Evolutionary conservation across 2,113 vertebrate species (phyloP).

Genomic region (Xenotilapia flavipinnis): DNA sequence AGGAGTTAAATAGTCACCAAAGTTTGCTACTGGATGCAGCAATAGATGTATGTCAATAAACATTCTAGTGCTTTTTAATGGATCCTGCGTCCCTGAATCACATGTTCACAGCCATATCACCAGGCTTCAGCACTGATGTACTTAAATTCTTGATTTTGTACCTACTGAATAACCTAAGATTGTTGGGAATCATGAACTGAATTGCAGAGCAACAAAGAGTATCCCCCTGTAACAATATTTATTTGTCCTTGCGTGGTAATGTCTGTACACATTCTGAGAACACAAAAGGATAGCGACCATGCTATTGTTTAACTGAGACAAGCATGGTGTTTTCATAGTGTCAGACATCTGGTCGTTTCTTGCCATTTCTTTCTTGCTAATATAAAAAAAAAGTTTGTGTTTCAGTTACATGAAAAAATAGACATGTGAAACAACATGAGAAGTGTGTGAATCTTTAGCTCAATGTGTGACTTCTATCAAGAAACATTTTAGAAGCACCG

Average conservation of each 20-base stretch:
- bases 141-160: background rate
- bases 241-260: background rate
- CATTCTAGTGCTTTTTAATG: background rate
- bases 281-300: background rate
- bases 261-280: background rate
- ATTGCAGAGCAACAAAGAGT: background rate
- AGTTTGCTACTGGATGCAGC: background rate
- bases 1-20: background rate
- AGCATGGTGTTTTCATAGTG: background rate
- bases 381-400: background rate
- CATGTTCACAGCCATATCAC: background rate
- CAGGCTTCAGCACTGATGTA: background rate
- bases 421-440: background rate
- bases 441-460: fast-evolving
- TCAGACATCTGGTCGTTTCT: background rate
- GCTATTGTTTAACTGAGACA: background rate
- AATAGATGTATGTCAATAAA: background rate
- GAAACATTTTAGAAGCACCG: fast-evolving
- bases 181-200: background rate
- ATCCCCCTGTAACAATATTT: background rate
- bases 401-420: background rate
- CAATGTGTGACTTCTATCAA: background rate
- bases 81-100: background rate
- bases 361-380: background rate
- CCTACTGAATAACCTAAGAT: background rate